These are phyloP conservation scores for Dicerorhinus sumatrensis DNA, from an alignment of 2,113 vertebrate species.

Conservation along the genomic window DNA sequence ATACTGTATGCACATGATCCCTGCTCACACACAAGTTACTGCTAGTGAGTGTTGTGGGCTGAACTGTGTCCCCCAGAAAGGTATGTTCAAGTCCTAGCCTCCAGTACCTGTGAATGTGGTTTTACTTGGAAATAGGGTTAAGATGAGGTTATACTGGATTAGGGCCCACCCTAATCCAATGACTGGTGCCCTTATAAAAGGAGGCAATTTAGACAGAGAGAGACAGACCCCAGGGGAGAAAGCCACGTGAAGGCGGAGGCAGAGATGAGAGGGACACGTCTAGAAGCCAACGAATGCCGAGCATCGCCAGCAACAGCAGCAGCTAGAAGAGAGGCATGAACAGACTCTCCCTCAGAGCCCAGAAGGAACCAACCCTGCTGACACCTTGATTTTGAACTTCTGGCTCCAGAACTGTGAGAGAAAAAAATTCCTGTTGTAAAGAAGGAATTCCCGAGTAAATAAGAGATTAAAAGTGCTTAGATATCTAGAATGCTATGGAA, in stretches of 20 bases:
- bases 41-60: not conserved
- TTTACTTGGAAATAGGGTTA: not conserved
- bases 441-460: too few species aligned
- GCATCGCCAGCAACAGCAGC: not conserved
- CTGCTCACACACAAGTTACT: not conserved
- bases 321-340: not conserved
- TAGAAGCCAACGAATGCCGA: not conserved
- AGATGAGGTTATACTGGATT: not conserved
- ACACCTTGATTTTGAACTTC: not conserved
- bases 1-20: accelerated
- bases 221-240: not conserved
- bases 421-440: not conserved
- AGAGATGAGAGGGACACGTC: not conserved
- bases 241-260: not conserved
- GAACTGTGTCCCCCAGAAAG: not conserved
- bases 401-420: not conserved
- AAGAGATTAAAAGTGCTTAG: too few species aligned
- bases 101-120: not conserved
- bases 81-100: not conserved
- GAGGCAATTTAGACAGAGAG: not conserved
- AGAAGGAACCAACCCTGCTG: not conserved
- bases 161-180: not conserved
- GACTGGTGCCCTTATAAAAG: not conserved
- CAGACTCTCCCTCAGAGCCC: too few species aligned
- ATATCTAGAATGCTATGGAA: not conserved